These are phyloP conservation scores for Montipora cactus DNA, from an alignment of 64 coral and sea anemone species.

Conservation along the genomic window DNA sequence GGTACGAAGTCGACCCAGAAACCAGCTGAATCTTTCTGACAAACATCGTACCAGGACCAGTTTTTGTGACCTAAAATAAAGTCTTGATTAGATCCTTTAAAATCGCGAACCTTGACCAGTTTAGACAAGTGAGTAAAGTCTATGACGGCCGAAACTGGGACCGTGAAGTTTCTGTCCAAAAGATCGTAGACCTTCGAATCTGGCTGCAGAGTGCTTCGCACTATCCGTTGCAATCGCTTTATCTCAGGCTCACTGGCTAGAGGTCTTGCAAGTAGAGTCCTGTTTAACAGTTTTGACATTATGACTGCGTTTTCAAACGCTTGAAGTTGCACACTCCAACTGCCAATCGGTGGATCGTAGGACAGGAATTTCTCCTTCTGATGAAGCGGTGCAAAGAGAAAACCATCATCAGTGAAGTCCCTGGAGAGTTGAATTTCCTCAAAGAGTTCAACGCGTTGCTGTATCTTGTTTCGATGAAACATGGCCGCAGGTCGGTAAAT, in stretches of 20 bases:
- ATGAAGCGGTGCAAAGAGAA: constrained; percentile 41
- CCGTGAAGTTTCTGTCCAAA: constrained; percentile 62
- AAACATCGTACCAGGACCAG: constrained; percentile 64
- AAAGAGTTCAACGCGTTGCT: neutral
- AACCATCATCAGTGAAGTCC: constrained; percentile 74
- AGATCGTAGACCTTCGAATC: constrained; percentile 53
- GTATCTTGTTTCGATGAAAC: constrained; percentile 45
- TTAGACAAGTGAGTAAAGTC: constrained; percentile 58
- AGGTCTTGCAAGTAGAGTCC: constrained; percentile 74
- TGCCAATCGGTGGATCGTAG: constrained; percentile 86
- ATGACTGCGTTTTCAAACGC: constrained; percentile 90
- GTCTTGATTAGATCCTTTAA: constrained; percentile 34
- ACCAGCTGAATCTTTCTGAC: constrained; percentile 62
- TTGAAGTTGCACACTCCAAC: constrained; percentile 86
- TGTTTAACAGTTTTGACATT: constrained; percentile 77
- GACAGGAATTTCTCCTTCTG: constrained; percentile 70
- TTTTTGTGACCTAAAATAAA: constrained; percentile 62
- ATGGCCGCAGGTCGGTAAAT: constrained; percentile 70
- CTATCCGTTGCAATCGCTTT: constrained; percentile 47
- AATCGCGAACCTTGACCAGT: constrained; percentile 29
- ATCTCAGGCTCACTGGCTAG: constrained; percentile 77
- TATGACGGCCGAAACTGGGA: constrained; percentile 81
- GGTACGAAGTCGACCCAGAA: constrained; percentile 94
- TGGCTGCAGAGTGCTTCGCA: constrained; percentile 25
- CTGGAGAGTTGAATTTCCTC: constrained; percentile 31